Percentiles rank a stretch among this genome's conserved stretches.
Evolutionary conservation across 2,113 vertebrate species (phyloP).

Genomic region (Nothoprocta pentlandii): DNA sequence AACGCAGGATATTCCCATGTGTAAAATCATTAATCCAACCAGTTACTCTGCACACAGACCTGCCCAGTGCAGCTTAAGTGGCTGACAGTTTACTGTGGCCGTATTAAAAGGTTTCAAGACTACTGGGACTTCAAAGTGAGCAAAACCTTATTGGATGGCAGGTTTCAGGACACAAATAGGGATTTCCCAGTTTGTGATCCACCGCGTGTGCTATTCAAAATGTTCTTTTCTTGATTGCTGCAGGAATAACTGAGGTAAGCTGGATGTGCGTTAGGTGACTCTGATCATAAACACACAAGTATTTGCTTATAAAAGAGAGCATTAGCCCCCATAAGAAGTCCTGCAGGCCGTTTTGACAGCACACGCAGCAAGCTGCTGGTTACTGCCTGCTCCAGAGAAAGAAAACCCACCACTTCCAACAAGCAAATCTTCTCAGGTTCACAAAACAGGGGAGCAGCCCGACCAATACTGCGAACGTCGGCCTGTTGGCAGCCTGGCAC

Average conservation of each 20-base stretch:
- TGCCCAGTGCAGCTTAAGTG: neutral
- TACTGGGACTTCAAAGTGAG: neutral
- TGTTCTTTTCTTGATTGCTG: neutral
- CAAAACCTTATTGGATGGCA: neutral
- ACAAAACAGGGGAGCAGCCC: neutral
- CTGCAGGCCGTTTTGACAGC: neutral
- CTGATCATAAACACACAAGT: neutral
- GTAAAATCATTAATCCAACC: neutral
- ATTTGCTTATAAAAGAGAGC: neutral
- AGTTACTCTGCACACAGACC: neutral
- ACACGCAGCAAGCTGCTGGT: neutral
- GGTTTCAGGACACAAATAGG: neutral
- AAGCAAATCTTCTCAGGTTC: neutral
- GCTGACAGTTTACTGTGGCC: neutral
- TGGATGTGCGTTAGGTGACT: neutral
- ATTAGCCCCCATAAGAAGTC: neutral
- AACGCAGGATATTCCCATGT: neutral
- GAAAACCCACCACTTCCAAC: neutral
- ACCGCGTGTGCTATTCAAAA: rapidly evolving
- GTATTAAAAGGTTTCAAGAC: neutral
- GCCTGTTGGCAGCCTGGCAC: neutral
- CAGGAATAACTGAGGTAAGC: neutral
- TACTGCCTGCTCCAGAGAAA: neutral
- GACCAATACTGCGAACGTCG: neutral
- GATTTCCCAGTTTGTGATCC: neutral